Base-by-base conservation (phyloP, 2,888 invertebrate genomes). In the Fragum whitleyi region DNA sequence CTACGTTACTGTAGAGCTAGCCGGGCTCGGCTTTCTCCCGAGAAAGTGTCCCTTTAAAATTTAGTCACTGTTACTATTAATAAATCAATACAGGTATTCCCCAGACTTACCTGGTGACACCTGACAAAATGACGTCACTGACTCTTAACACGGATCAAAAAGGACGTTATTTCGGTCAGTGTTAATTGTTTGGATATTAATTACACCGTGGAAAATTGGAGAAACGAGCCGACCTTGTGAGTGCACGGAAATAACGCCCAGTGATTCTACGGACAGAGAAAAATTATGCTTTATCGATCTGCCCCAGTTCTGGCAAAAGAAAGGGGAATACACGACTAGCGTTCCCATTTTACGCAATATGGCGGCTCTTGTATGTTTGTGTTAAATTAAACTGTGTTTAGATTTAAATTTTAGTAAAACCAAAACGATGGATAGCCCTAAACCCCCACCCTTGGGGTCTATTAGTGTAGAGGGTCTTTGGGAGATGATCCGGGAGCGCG, bases 261-360 rank as follows among this genome's bases (percentile, higher is more conserved):
- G 69, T 69, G 16, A 3, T 57, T 23, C 65, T 65, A 42, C 32
- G 65, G 53, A 19, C 69, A 72, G 59, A 32, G 65, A 59, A 77
- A n/a, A 83, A 70, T 83, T 77, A 65, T 75, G 61, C 74, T 69
- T 73, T 79, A 84, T 84, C 74, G 84, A 84, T 84, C 77, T 78
- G 68, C 55, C 29, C 26, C 57, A 57, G 62, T 53, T 51, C 53
- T 53, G 28, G 32, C 51, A 47, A 47, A 62, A 42, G 29, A 53
- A 29, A 51, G 51, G 29, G 51, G 16, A 32, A 32, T 73, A 36
- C 62, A 55, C 26, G 70, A 26, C 51, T 32, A 51, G 42, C 57
- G 59, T 69, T 26, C 42, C 32, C 26, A 23, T 53, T 81, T 81
- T 78, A 79, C 74, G 83, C 79, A 83, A 83, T 71, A 83, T 83